Conservation (phyloP, 2,113 vertebrate genomes). For the Panthera tigris region DNA sequence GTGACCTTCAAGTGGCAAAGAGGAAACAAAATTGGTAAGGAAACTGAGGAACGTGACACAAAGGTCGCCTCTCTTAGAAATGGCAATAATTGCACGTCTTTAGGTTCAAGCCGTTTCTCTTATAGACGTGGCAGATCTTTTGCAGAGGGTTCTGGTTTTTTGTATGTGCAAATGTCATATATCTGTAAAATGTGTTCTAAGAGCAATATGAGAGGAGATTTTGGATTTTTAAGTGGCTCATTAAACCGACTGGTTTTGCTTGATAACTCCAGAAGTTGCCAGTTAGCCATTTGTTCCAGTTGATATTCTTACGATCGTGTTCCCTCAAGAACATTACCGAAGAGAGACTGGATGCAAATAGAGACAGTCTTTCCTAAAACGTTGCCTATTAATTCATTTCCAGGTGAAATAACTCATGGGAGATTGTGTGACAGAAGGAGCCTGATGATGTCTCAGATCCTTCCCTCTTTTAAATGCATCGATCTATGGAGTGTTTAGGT, state of each 20-base stretch:
- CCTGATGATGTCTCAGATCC: not conserved
- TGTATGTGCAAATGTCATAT: not conserved
- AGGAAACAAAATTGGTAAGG: conserved; percentile 99
- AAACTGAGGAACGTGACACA: fast-evolving
- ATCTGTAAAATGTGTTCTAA: not conserved
- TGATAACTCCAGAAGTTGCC: not conserved
- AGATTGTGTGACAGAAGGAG: not conserved
- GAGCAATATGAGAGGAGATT: not conserved
- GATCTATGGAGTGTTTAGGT: not conserved
- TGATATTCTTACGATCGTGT: not conserved
- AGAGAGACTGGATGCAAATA: not conserved
- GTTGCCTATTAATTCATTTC: not conserved
- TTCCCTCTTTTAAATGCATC: fast-evolving
- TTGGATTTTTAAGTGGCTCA: not conserved
- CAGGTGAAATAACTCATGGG: not conserved
- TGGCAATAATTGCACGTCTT: fast-evolving
- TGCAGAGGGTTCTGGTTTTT: not conserved
- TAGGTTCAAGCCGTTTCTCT: not conserved
- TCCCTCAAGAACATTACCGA: not conserved
- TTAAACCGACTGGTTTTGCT: not conserved
- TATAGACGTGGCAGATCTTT: not conserved
- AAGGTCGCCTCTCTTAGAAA: not conserved
- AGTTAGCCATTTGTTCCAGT: not conserved
- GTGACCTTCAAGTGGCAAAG: conserved; percentile 99
- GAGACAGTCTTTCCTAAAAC: not conserved